A percentile compares a stretch with the other conserved stretches of the same genome.
Conservation (phyloP, 2,113 vertebrate species). For the Amazona guildingii region DNA sequence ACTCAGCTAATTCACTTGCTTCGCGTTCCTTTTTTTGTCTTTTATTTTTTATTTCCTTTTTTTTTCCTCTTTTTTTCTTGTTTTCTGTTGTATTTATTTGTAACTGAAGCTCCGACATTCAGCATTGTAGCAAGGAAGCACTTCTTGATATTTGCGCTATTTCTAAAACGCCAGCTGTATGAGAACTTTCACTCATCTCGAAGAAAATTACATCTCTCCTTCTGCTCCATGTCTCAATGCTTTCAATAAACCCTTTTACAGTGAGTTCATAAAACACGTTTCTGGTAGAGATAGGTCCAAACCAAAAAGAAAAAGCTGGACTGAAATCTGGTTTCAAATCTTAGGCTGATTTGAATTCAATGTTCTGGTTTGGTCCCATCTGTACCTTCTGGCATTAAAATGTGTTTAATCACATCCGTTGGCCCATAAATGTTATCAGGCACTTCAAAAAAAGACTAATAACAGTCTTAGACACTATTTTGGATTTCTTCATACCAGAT, state of each 20-base stretch:
- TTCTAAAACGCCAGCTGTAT: constrained; percentile 62
- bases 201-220: constrained; percentile 48
- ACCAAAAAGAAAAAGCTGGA: constrained; percentile 46
- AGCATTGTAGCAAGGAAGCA: constrained; percentile 74
- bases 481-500: constrained; percentile 44
- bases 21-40: neutral
- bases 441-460: constrained; percentile 79
- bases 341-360: neutral
- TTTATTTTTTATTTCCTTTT: neutral
- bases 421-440: constrained; percentile 79
- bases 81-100: neutral
- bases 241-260: constrained; percentile 48
- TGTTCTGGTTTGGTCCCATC: constrained; percentile 60
- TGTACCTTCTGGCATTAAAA: constrained; percentile 67
- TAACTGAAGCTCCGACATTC: constrained; percentile 68
- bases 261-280: constrained; percentile 64
- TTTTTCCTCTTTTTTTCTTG: neutral
- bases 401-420: constrained; percentile 52
- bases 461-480: constrained; percentile 64
- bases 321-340: constrained; percentile 45
- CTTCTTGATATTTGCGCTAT: constrained; percentile 72
- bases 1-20: constrained; percentile 63
- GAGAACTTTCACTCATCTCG: constrained; percentile 65
- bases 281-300: constrained; percentile 60
- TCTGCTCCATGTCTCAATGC: constrained; percentile 43